phyloP scores from a whole-genome alignment of 2,888 invertebrate species.

The Tricholauxania praeusta region DNA sequence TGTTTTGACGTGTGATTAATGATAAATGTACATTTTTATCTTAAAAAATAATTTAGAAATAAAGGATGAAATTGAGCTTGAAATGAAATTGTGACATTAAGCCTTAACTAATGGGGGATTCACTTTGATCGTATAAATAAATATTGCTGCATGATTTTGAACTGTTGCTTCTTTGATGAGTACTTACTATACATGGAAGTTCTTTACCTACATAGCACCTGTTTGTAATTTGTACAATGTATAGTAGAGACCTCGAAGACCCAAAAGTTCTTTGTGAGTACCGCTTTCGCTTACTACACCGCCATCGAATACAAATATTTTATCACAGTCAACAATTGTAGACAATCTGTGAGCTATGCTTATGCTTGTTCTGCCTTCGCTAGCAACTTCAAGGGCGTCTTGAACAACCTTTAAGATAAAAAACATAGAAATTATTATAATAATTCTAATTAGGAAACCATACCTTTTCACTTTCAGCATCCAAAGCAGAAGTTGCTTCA shows the following conservation, averaged over 20 bases:
- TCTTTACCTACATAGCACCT: conserved; percentile 47
- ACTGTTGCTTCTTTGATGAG: too few species aligned
- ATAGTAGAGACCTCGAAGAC: conserved; percentile 76
- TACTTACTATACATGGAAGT: too few species aligned
- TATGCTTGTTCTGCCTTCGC: conserved; percentile 85
- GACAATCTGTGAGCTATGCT: conserved; percentile 89
- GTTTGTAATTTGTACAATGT: conserved; percentile 69
- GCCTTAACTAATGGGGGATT: too few species aligned
- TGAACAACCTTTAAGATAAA: conserved; percentile 77
- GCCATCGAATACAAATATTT: conserved; percentile 78
- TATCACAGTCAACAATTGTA: conserved; percentile 85
- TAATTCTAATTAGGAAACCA: neutral
- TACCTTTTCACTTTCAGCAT: conserved; percentile 87
- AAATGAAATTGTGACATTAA: too few species aligned
- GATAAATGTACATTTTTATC: too few species aligned
- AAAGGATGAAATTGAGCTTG: too few species aligned
- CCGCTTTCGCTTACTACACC: conserved; percentile 81
- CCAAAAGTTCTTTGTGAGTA: conserved; percentile 76
- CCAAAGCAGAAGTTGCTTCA: conserved; percentile 89
- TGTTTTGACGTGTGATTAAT: too few species aligned
- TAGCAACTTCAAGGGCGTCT: conserved; percentile 86
- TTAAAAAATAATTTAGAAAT: too few species aligned
- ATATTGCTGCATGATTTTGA: too few species aligned
- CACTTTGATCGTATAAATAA: too few species aligned
- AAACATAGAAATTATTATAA: conserved; percentile 27